A percentile compares a stretch with the other conserved stretches of the same genome.
Conservation (phyloP, 2,797 vertebrate species). For the Calcarius lapponicus region DNA sequence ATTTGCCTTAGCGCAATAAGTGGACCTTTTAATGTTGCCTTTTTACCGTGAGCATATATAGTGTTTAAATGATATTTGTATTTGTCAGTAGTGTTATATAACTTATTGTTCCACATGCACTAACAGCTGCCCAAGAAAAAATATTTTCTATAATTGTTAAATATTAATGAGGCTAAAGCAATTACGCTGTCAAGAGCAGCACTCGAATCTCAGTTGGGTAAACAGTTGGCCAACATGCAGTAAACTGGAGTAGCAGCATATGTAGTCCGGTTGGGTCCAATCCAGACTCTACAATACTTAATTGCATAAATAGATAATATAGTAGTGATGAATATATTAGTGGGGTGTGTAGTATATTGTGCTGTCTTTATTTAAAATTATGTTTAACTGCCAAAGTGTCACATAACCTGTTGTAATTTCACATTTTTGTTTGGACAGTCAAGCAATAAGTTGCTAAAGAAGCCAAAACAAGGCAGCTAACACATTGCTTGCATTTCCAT, state of each 20-base stretch:
- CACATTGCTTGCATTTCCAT: constrained; percentile 38
- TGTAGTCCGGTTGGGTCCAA: constrained; percentile 52
- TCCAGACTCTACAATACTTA: constrained; percentile 58
- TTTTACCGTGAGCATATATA: not conserved
- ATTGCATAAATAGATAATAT: constrained; percentile 64
- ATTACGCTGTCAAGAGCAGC: constrained; percentile 54
- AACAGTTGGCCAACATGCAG: constrained; percentile 56
- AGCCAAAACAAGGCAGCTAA: constrained; percentile 41
- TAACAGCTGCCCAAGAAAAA: constrained; percentile 59
- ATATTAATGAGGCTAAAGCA: constrained; percentile 57
- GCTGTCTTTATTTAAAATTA: constrained; percentile 49
- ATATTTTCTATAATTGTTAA: constrained; percentile 55
- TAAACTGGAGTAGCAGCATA: constrained; percentile 52
- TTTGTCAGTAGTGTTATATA: constrained; percentile 5
- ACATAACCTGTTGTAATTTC: constrained; percentile 60
- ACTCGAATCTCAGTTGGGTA: constrained; percentile 51
- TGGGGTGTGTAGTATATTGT: constrained; percentile 44
- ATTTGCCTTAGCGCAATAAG: not conserved
- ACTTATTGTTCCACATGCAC: constrained; percentile 43
- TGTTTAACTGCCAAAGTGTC: constrained; percentile 26
- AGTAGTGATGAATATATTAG: constrained; percentile 52
- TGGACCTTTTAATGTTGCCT: not conserved
- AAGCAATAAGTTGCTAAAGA: constrained; percentile 49
- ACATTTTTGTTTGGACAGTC: constrained; percentile 59
- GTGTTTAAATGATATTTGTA: not conserved